Base-by-base conservation (phyloP, 1,140 invertebrate species). In the Aphaenogaster ashmeadi region DNA sequence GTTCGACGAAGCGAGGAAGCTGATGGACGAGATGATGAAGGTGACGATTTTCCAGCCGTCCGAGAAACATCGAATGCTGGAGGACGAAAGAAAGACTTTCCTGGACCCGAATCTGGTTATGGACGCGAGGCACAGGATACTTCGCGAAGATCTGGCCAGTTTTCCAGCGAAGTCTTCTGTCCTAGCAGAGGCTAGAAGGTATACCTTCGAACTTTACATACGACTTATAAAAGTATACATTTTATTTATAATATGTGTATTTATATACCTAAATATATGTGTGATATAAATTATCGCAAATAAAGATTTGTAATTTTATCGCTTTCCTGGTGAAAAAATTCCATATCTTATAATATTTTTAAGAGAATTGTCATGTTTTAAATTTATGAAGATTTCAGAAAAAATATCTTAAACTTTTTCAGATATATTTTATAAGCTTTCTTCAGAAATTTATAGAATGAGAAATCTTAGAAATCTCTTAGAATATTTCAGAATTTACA, bases 71-170 rank as follows among this genome's bases (percentile, higher is more conserved):
- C 50, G 62, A 13, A 87, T 91, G 84, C 13, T 71, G 36, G 64
- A 72, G n/a, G 89, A 91, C 0, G 83, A 89, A 3, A 67, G 52
- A 9, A 89, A 36, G 7, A 52, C 47, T 0, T 86, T 88, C 8
- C 75, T 88, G 0, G 90, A 91, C 84, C 90, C 90, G 9, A 91
- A 91, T 74, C 1, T 91, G 9, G 79, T 89, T 62, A 91, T 91
- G 90, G 88, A 91, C 4, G 77, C 78, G 15, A 89, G 90, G 0
- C 90, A 91, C 18, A 81, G 56, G 21, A 86, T 89, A 62, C 50
- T 66, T 21, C 54, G 64, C 13, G 89, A 91, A 3, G 36, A 89
- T 27, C 33, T 78, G 7, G 27, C 33, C 8, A 33, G 13, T 50
- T 69, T 67, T 6, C 3, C 64, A 8, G 47, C 36, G 3, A 91